Evolutionary conservation across 2,797 vertebrate genomes (phyloP).

Genomic region (Knipowitschia caucasica): DNA sequence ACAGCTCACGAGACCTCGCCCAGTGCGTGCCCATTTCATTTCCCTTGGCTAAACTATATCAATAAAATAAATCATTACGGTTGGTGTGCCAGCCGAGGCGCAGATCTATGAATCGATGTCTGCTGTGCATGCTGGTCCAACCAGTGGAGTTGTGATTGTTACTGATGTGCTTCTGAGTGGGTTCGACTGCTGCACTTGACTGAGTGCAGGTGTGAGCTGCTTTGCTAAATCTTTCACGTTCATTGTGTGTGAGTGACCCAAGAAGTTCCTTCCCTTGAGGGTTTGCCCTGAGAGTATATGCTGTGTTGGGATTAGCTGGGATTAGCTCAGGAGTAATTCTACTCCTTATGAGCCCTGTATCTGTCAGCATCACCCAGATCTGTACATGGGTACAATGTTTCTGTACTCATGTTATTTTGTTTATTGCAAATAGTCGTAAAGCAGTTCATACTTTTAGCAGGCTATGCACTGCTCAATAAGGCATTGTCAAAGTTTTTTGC

Average conservation of each 20-base stretch:
- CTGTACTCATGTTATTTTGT: slow-evolving; percentile 14
- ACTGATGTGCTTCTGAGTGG: slow-evolving; percentile 9
- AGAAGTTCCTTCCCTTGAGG: slow-evolving; percentile 26
- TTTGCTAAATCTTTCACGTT: slow-evolving; percentile 22
- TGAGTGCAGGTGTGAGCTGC: slow-evolving; percentile 4
- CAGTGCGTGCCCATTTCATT: slow-evolving; percentile 46
- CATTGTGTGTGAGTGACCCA: slow-evolving; percentile 41
- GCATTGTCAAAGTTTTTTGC: no score
- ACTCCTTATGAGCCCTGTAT: slow-evolving; percentile 61
- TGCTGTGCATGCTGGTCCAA: slow-evolving; percentile 38
- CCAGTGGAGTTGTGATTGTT: slow-evolving; percentile 34
- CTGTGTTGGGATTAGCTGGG: slow-evolving; percentile 70
- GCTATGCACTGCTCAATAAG: not conserved
- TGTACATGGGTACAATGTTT: slow-evolving; percentile 30
- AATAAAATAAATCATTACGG: slow-evolving; percentile 50
- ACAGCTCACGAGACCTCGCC: slow-evolving; percentile 31
- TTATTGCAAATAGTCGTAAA: not conserved
- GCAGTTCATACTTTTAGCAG: not conserved
- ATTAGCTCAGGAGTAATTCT: slow-evolving; percentile 71
- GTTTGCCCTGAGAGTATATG: slow-evolving; percentile 40
- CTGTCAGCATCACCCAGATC: slow-evolving; percentile 46
- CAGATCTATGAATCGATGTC: slow-evolving; percentile 53
- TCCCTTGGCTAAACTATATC: slow-evolving; percentile 52
- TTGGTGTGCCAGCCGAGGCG: slow-evolving; percentile 44
- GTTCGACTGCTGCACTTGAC: slow-evolving; percentile 8